phyloP scores from a whole-genome alignment of 2,888 invertebrate species.

The Standfussiana lucernea region DNA sequence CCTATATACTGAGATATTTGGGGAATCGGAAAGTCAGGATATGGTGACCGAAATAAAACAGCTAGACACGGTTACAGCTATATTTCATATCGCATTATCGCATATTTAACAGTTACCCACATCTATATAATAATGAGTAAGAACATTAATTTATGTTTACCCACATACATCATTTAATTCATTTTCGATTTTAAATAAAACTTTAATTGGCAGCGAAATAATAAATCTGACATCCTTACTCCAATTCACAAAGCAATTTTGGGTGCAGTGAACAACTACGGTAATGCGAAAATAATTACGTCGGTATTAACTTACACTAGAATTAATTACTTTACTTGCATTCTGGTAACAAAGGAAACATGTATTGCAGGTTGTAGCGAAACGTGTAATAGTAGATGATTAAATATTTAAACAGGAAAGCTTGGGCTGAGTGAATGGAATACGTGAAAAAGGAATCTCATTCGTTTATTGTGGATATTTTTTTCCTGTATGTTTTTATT shows the following conservation, averaged over 20 bases:
- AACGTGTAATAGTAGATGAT: slow-evolving; percentile 6
- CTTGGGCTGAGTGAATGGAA: neutral
- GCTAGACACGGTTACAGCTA: no score
- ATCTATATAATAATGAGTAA: no score
- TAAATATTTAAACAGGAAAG: slow-evolving; percentile 28
- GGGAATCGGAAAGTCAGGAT: no score
- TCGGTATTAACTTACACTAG: slow-evolving; percentile 29
- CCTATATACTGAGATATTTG: no score
- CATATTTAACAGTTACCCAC: no score
- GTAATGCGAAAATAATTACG: slow-evolving; percentile 45
- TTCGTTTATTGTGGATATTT: neutral
- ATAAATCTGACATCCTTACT: neutral
- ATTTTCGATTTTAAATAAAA: neutral
- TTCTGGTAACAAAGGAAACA: slow-evolving; percentile 31
- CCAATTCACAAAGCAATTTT: slow-evolving; percentile 10
- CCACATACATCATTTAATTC: neutral
- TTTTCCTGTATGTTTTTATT: neutral
- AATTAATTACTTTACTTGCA: slow-evolving; percentile 49
- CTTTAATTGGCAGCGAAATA: neutral
- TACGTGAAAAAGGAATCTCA: neutral
- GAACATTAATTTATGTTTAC: no score
- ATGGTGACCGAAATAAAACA: no score
- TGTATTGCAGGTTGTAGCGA: neutral
- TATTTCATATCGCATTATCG: no score
- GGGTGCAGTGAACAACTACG: slow-evolving; percentile 16